Evolutionary conservation across 2,797 vertebrate genomes (phyloP).

Genomic region (Potorous gilbertii): DNA sequence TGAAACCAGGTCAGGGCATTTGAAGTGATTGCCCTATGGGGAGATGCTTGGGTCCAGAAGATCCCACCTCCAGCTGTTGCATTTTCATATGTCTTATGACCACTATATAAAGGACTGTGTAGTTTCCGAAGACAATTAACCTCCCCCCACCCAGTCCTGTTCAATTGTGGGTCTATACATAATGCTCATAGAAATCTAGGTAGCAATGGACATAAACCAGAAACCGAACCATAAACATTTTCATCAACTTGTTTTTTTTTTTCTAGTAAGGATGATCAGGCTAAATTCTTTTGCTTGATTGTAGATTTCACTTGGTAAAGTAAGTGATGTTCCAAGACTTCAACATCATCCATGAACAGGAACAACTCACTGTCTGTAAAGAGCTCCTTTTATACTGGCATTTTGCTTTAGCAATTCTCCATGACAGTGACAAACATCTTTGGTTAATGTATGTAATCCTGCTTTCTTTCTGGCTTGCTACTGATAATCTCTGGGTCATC

Average conservation of each 20-base stretch:
- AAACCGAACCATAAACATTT: neutral
- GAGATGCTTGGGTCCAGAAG: neutral
- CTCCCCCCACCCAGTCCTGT: neutral
- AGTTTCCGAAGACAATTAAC: neutral
- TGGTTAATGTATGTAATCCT: neutral
- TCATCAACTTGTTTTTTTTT: neutral
- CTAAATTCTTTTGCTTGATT: neutral
- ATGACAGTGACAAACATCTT: neutral
- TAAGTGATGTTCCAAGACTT: neutral
- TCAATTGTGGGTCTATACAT: neutral
- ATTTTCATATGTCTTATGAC: neutral
- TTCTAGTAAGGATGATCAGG: neutral
- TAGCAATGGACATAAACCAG: neutral
- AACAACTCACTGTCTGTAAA: neutral
- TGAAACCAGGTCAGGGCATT: constrained; percentile 2
- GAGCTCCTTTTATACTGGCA: neutral
- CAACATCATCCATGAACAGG: neutral
- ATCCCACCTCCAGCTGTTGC: neutral
- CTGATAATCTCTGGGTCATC: neutral
- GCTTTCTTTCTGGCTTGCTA: neutral
- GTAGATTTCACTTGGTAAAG: neutral
- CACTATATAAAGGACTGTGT: neutral
- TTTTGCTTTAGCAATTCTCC: neutral
- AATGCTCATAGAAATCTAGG: neutral
- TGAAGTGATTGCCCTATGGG: neutral